A percentile compares a stretch with the other conserved stretches of the same genome.
phyloP scores from a whole-genome alignment of 2,797 vertebrate species.

The Enteromius unitaeniatus region DNA sequence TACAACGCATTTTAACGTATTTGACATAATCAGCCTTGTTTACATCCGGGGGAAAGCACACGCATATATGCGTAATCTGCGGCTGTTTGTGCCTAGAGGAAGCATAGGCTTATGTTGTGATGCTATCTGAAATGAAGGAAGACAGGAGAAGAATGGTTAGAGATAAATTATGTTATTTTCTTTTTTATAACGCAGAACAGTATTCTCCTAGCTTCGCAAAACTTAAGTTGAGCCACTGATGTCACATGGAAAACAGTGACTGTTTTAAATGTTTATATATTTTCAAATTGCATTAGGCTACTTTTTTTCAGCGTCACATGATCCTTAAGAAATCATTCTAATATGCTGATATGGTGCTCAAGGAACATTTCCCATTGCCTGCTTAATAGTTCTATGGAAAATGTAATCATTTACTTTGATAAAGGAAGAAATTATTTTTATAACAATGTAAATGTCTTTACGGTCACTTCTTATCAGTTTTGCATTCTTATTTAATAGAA shows the following conservation, averaged over 20 bases:
- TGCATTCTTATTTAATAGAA: background rate
- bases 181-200: too few species aligned
- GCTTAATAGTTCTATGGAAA: background rate
- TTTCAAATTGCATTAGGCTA: background rate
- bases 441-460: background rate
- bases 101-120: too few species aligned
- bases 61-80: too few species aligned
- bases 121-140: too few species aligned
- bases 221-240: too few species aligned
- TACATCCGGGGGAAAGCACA: too few species aligned
- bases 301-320: background rate
- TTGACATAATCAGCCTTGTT: too few species aligned
- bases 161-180: too few species aligned
- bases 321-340: background rate
- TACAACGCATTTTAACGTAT: too few species aligned
- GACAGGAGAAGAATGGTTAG: too few species aligned
- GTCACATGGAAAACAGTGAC: background rate
- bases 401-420: background rate
- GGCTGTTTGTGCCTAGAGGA: too few species aligned
- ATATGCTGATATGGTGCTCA: background rate
- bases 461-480: background rate
- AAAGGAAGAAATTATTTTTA: background rate
- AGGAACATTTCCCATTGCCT: background rate
- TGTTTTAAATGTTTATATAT: background rate
- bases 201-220: too few species aligned